Evolutionary conservation across 1,140 invertebrate species (phyloP).

Genomic region (Odontomachus brunneus): DNA sequence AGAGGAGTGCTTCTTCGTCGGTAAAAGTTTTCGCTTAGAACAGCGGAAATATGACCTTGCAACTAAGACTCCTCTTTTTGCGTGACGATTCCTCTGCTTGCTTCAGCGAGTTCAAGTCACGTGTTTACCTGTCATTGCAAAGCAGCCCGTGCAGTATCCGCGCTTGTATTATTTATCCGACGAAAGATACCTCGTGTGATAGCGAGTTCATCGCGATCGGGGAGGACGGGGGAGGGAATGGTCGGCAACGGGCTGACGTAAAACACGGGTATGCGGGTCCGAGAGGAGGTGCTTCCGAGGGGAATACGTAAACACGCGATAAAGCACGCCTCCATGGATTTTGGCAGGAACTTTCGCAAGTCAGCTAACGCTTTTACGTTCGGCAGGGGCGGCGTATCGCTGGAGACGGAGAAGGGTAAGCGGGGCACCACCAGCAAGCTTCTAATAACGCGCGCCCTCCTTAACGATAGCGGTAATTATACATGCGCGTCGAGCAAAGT

Average conservation of each 20-base stretch:
- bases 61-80: too few species aligned
- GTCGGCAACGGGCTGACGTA: neutral
- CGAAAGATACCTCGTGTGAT: neutral
- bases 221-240: neutral
- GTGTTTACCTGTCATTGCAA: too few species aligned
- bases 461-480: constrained; percentile 94
- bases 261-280: neutral
- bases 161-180: too few species aligned
- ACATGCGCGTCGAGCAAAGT: constrained; percentile 94
- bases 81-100: too few species aligned
- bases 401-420: constrained; percentile 96
- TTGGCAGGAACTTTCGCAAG: constrained; percentile 9
- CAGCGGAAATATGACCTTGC: too few species aligned
- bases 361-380: constrained; percentile 39
- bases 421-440: constrained; percentile 94
- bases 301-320: constrained; percentile 5
- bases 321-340: constrained; percentile 3
- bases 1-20: too few species aligned
- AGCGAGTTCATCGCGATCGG: neutral
- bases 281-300: neutral
- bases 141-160: too few species aligned
- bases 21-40: too few species aligned
- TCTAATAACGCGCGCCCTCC: constrained; percentile 92
- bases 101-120: too few species aligned
- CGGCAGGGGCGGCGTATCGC: constrained; percentile 91